Conservation (phyloP, 1,140 invertebrate genomes). For the Hypothenemus hampei region DNA sequence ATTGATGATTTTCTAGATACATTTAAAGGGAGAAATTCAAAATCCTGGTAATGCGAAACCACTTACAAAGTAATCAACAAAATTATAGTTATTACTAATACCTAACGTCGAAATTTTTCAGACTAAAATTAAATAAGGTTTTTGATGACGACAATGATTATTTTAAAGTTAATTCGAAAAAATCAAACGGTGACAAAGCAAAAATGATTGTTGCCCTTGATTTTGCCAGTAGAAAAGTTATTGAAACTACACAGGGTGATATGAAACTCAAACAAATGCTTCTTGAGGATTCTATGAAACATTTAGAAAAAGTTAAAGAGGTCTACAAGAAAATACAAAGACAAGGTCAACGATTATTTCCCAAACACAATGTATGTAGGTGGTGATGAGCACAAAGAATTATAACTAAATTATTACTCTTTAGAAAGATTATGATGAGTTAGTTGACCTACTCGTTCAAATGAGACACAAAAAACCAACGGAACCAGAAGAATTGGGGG, state of each 20-base stretch:
- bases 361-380: conserved; percentile 15
- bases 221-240: conserved; percentile 65
- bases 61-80: conserved; percentile 27
- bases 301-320: conserved; percentile 36
- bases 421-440: conserved; percentile 34
- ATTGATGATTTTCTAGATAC: conserved; percentile 15
- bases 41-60: conserved; percentile 22
- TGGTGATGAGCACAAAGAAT: background rate
- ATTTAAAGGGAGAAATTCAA: conserved; percentile 27
- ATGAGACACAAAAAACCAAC: conserved; percentile 37
- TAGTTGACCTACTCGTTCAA: conserved; percentile 36
- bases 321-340: conserved; percentile 35
- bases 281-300: conserved; percentile 33
- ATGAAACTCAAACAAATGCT: conserved; percentile 31
- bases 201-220: conserved; percentile 63
- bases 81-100: background rate
- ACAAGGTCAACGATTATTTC: conserved; percentile 17
- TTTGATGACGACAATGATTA: conserved; percentile 96
- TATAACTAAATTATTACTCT: background rate
- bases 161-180: conserved; percentile 71
- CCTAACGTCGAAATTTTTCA: conserved; percentile 5
- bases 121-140: conserved; percentile 65
- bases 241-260: conserved; percentile 37
- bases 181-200: conserved; percentile 61
- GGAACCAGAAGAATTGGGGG: conserved; percentile 31